phyloP scores from a whole-genome alignment of 2,113 vertebrate genomes.

The Oryzias javanicus region DNA sequence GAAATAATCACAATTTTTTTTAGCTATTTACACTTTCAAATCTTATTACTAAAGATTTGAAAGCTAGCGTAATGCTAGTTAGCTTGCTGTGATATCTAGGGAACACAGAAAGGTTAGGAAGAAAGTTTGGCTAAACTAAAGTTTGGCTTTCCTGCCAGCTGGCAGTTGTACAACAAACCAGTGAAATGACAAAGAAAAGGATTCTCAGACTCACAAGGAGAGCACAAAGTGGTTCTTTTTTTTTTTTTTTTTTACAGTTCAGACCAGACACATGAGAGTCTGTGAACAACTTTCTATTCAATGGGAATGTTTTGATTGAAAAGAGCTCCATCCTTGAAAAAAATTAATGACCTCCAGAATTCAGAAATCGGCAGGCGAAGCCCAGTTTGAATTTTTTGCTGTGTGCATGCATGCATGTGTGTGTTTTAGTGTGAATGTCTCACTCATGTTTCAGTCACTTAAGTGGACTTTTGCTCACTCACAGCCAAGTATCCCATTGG shows the following conservation, averaged over 20 bases:
- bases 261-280: constrained; percentile 56
- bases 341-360: background rate
- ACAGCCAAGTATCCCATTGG: constrained; percentile 49
- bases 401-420: background rate
- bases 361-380: constrained; percentile 2
- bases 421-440: constrained; percentile 4
- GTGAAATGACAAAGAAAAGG: constrained; percentile 33
- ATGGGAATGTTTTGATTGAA: constrained; percentile 14
- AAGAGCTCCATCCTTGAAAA: background rate
- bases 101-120: background rate
- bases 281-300: constrained; percentile 33
- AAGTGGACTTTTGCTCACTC: constrained; percentile 40
- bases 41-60: too few species aligned
- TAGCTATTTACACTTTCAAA: too few species aligned
- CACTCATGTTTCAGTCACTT: constrained; percentile 67
- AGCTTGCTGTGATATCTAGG: too few species aligned
- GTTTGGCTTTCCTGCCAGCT: constrained; percentile 19
- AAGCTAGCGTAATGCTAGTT: too few species aligned
- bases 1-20: too few species aligned
- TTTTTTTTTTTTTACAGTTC: constrained; percentile 58
- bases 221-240: constrained; percentile 63
- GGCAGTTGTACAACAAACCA: constrained; percentile 14
- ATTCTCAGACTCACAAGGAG: constrained; percentile 25
- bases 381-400: background rate
- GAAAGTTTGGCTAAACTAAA: constrained; percentile 14